A percentile compares a stretch with the other conserved stretches of the same genome.
These are phyloP conservation scores for Chloroceryle amazona DNA, from an alignment of 2,797 vertebrate species.

Conservation along the genomic window DNA sequence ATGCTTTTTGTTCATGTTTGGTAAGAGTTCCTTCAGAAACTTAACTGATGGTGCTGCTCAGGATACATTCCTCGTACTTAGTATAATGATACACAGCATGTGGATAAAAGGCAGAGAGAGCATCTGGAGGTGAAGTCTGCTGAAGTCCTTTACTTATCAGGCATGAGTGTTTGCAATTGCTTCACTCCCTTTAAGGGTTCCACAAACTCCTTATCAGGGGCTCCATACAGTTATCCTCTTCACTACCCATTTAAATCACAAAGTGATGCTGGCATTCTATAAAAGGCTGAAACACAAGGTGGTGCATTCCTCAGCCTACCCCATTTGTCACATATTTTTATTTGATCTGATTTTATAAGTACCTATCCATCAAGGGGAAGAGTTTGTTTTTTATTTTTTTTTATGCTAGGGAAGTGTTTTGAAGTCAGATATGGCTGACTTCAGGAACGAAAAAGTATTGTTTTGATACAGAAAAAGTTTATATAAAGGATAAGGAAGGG, in stretches of 20 bases:
- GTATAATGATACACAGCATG: neutral
- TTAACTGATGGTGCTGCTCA: neutral
- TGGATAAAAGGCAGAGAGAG: neutral
- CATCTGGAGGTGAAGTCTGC: neutral
- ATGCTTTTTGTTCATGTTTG: neutral
- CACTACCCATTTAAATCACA: neutral
- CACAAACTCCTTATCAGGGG: neutral
- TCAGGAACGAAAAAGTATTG: constrained; percentile 74
- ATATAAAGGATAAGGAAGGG: constrained; percentile 72
- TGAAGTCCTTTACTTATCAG: neutral
- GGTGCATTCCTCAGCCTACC: neutral
- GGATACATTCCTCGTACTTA: neutral
- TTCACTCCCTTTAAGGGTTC: neutral
- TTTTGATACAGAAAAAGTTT: constrained; percentile 71
- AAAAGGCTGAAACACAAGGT: neutral
- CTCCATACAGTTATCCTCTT: neutral
- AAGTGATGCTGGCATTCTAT: neutral
- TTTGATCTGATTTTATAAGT: constrained; percentile 24
- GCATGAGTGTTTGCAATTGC: neutral
- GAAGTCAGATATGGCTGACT: constrained; percentile 54
- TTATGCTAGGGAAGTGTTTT: constrained; percentile 61
- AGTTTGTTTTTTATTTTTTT: neutral
- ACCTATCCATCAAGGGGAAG: neutral
- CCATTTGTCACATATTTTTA: neutral
- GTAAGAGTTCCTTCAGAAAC: neutral